Conservation (phyloP, 2,113 vertebrate genomes). For the Corythornis vintsioides region DNA sequence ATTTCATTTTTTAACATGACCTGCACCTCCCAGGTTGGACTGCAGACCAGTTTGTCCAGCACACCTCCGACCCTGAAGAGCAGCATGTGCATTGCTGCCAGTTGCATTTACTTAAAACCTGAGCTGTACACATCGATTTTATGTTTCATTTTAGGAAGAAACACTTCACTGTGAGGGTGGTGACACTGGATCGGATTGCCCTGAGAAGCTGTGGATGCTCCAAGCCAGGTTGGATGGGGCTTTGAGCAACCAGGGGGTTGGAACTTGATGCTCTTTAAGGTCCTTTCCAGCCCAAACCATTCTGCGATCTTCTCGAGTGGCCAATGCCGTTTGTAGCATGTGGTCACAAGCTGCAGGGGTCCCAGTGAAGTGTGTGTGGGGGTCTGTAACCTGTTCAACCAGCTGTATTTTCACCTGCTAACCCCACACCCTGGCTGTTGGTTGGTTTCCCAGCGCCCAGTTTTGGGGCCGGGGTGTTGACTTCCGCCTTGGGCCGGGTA, state of each 20-base stretch:
- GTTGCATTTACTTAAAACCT: not conserved
- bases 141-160: not conserved
- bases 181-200: not conserved
- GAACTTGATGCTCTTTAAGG: not conserved
- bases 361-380: rapidly evolving
- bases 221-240: not conserved
- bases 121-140: not conserved
- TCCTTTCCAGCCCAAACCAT: not conserved
- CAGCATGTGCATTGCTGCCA: rapidly evolving
- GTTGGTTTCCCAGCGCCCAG: not conserved
- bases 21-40: not conserved
- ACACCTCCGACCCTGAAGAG: not conserved
- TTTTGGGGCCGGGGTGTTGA: not conserved
- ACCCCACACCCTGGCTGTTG: not conserved
- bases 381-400: rapidly evolving
- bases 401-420: rapidly evolving
- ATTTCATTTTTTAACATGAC: not conserved
- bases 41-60: not conserved
- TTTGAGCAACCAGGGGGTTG: not conserved
- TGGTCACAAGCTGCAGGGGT: rapidly evolving
- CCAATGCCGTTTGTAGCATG: not conserved
- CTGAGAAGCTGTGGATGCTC: not conserved
- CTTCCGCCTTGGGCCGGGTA: not conserved
- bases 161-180: not conserved
- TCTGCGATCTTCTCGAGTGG: not conserved